Conservation (phyloP, 2,888 invertebrate genomes). For the Sinotaia quadrata region DNA sequence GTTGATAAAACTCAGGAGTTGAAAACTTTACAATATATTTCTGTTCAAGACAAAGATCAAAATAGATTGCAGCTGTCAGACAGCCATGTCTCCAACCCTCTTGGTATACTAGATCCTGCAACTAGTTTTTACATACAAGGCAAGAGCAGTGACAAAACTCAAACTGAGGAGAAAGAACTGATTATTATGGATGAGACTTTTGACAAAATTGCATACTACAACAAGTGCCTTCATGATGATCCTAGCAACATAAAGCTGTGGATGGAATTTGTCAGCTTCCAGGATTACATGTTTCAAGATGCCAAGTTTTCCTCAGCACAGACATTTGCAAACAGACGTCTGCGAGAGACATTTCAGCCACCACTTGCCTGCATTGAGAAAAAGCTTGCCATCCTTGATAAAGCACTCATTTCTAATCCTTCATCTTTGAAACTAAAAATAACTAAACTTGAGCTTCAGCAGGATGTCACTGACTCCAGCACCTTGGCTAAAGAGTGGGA, state of each 20-base stretch:
- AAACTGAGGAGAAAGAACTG: slow-evolving; percentile 13
- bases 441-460: slow-evolving; percentile 65
- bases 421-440: slow-evolving; percentile 67
- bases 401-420: slow-evolving; percentile 71
- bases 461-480: slow-evolving; percentile 64
- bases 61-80: too few relatives aligned
- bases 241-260: slow-evolving; percentile 70
- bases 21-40: slow-evolving; percentile 19
- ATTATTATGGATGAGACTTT: slow-evolving; percentile 32
- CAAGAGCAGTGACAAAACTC: slow-evolving; percentile 27
- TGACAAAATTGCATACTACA: slow-evolving; percentile 58
- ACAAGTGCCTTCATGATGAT: slow-evolving; percentile 65
- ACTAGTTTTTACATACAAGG: slow-evolving; percentile 65
- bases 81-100: slow-evolving; percentile 27
- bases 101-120: slow-evolving; percentile 50
- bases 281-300: slow-evolving; percentile 62
- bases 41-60: slow-evolving; percentile 18
- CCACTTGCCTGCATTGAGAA: slow-evolving; percentile 66
- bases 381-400: slow-evolving; percentile 72
- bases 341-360: slow-evolving; percentile 32
- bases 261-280: slow-evolving; percentile 73
- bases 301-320: slow-evolving; percentile 25
- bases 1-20: not conserved
- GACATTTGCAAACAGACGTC: slow-evolving; percentile 2
- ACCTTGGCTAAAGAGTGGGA: slow-evolving; percentile 67